These are phyloP conservation scores for Synergus gifuensis DNA, from an alignment of 2,888 invertebrate genomes.

Conservation along the genomic window DNA sequence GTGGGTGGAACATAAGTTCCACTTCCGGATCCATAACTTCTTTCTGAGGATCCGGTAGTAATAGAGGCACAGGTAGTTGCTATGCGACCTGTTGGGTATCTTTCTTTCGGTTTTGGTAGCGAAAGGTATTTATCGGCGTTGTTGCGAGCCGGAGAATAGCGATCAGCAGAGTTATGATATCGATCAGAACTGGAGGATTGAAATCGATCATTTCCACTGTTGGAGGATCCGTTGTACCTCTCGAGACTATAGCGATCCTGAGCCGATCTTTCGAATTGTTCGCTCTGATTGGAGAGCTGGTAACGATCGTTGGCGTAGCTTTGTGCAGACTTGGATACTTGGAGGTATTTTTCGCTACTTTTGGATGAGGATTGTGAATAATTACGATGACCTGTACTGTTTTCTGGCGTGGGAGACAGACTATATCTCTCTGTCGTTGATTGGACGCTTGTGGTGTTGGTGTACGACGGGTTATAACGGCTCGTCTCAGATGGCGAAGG, in stretches of 20 bases:
- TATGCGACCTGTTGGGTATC: conserved; percentile 68
- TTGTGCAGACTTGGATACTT: conserved; percentile 71
- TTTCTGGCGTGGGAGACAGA: conserved; percentile 65
- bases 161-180: conserved; percentile 67
- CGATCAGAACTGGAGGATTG: conserved; percentile 63
- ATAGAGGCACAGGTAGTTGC: conserved; percentile 64
- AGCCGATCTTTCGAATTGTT: conserved; percentile 62
- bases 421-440: conserved; percentile 64
- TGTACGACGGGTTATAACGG: conserved; percentile 59
- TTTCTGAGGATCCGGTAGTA: conserved; percentile 63
- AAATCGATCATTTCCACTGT: conserved; percentile 59
- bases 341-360: conserved; percentile 70
- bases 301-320: conserved; percentile 65
- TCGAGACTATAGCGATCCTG: conserved; percentile 59
- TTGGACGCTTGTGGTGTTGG: conserved; percentile 62
- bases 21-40: conserved; percentile 64
- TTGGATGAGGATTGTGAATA: conserved; percentile 58
- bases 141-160: conserved; percentile 71
- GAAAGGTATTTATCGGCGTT: conserved; percentile 73
- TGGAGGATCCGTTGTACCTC: conserved; percentile 50
- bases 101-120: conserved; percentile 74
- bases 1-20: conserved; percentile 83
- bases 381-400: conserved; percentile 49
- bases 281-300: conserved; percentile 59
- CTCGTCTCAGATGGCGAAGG: conserved; percentile 70